Evolutionary conservation across 2,888 invertebrate species (phyloP).

Genomic region (Lymantria monacha): DNA sequence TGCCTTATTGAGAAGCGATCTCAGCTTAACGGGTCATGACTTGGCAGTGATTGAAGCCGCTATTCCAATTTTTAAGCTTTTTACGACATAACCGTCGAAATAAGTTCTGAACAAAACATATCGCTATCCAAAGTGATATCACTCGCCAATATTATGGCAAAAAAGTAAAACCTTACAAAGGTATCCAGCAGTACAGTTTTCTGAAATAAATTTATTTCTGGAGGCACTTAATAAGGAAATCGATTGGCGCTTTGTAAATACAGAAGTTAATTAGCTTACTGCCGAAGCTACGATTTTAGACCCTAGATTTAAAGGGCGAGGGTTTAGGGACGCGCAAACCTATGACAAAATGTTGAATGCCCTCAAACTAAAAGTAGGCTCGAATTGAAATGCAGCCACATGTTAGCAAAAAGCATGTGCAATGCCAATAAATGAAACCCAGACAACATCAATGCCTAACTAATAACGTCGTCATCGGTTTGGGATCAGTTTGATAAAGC

Average conservation of each 20-base stretch:
- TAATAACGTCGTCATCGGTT: conserved; percentile 5
- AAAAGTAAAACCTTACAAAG: too few relatives aligned
- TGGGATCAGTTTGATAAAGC: conserved; percentile 23
- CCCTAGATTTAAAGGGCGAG: conserved; percentile 3
- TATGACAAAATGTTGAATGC: not conserved
- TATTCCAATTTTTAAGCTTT: not conserved
- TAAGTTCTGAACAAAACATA: conserved; percentile 1
- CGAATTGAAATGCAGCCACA: not conserved
- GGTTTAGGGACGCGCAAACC: not conserved
- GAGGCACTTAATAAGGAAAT: too few relatives aligned
- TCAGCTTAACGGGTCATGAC: not conserved
- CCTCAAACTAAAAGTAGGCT: not conserved
- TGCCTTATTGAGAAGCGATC: not conserved
- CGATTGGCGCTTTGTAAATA: too few relatives aligned
- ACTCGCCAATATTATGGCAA: too few relatives aligned
- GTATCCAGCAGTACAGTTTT: too few relatives aligned
- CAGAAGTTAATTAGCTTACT: too few relatives aligned
- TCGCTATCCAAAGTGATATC: not conserved
- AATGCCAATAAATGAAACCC: not conserved
- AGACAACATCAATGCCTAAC: too few relatives aligned
- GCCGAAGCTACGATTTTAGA: conserved; percentile 11
- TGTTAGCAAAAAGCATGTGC: too few relatives aligned
- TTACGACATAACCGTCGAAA: not conserved
- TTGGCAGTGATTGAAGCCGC: not conserved
- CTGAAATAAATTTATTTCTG: too few relatives aligned